Evolutionary conservation across 1,140 invertebrate species (phyloP).

Genomic region (Copidosoma floridanum): DNA sequence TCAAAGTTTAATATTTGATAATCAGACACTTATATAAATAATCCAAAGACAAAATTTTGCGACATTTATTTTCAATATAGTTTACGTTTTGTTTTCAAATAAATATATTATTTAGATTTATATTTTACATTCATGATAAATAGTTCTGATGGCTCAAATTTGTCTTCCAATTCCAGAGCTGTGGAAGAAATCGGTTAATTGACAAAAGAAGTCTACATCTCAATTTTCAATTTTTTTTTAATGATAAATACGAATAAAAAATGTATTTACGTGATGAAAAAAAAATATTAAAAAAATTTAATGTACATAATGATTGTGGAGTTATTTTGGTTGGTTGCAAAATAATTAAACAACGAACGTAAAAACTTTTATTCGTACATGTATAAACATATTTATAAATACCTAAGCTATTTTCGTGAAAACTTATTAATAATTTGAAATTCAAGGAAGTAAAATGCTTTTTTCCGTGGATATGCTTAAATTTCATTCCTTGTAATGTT

Average conservation of each 20-base stretch:
- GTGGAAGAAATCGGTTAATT: conserved; percentile 20
- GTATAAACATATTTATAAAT: no score
- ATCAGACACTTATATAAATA: no score
- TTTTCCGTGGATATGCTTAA: conserved; percentile 6
- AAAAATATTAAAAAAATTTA: conserved; percentile 9
- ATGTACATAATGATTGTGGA: conserved; percentile 20
- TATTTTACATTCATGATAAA: neutral
- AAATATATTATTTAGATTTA: conserved; percentile 1
- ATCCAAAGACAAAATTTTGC: no score
- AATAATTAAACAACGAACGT: conserved; percentile 26
- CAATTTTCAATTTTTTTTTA: conserved; percentile 5
- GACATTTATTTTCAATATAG: no score
- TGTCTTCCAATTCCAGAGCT: conserved; percentile 31
- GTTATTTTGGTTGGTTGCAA: conserved; percentile 22
- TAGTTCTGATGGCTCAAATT: conserved; percentile 24
- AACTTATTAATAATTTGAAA: no score
- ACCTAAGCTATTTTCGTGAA: neutral
- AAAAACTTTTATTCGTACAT: conserved; percentile 17
- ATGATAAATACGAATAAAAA: conserved; percentile 1
- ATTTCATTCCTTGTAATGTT: conserved; percentile 7
- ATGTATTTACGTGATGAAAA: conserved; percentile 8
- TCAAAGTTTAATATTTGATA: conserved; percentile 17
- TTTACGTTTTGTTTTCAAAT: neutral
- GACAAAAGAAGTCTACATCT: no score
- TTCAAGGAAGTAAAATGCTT: no score